Evolutionary conservation across 2,888 invertebrate genomes (phyloP).

Genomic region (Tryphoninae sp.): DNA sequence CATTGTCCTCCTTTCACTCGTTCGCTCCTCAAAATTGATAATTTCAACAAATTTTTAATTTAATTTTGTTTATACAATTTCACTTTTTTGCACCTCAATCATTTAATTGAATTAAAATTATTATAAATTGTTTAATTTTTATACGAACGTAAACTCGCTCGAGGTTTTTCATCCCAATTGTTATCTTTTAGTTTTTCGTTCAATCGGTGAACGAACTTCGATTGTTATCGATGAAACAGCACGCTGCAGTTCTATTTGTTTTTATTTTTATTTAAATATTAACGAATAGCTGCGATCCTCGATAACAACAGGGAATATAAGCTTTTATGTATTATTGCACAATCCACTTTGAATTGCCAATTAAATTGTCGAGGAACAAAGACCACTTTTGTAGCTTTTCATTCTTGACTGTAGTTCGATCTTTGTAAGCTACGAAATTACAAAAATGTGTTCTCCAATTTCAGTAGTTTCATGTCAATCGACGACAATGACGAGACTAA

Average conservation of each 20-base stretch:
- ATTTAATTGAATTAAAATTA: not conserved
- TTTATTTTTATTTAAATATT: not conserved
- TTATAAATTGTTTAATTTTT: not conserved
- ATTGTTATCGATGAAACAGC: no score
- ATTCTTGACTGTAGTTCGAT: no score
- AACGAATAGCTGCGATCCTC: not conserved
- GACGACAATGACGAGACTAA: no score
- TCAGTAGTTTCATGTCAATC: no score
- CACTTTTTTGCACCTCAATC: not conserved
- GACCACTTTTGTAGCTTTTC: not conserved
- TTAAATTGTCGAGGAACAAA: conserved; percentile 46
- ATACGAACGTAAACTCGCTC: no score
- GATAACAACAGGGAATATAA: not conserved
- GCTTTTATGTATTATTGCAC: conserved; percentile 17
- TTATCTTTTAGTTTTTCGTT: no score
- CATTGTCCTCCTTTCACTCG: conserved; percentile 11
- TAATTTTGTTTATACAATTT: not conserved
- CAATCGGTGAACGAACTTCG: no score
- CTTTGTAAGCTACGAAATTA: no score
- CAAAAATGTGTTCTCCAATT: no score
- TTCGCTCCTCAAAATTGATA: conserved; percentile 3
- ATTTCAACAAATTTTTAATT: not conserved
- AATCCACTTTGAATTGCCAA: conserved; percentile 33
- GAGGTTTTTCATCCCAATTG: no score
- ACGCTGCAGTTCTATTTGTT: not conserved